A percentile compares a stretch with the other conserved stretches of the same genome.
These are phyloP conservation scores for Pelecanoides urinatrix DNA, from an alignment of 2,113 vertebrate species.

Conservation along the genomic window DNA sequence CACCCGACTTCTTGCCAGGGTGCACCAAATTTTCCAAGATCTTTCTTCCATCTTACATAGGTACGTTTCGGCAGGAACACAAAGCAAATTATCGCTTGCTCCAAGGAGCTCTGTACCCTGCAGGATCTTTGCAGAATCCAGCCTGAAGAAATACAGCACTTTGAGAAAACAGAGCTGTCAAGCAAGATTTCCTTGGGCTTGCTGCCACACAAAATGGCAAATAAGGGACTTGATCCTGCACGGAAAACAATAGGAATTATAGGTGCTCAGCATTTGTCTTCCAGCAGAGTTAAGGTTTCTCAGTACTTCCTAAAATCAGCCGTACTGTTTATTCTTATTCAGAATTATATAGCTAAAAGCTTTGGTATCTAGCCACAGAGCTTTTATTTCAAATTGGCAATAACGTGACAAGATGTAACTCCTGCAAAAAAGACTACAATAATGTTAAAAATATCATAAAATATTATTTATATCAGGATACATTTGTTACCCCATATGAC, in stretches of 20 bases:
- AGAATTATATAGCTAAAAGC: background rate
- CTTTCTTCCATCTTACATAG: background rate
- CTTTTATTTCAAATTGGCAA: conserved; percentile 55
- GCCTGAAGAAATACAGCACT: conserved; percentile 28
- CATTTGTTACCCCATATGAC: conserved; percentile 63
- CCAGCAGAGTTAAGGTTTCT: background rate
- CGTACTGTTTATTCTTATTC: background rate
- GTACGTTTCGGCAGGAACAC: background rate
- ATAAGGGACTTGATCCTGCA: conserved; percentile 35
- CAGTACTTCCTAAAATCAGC: conserved; percentile 9
- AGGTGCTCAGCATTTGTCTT: background rate
- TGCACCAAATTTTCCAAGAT: background rate
- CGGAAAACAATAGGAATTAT: background rate
- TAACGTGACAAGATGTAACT: conserved; percentile 43
- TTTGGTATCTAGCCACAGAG: conserved; percentile 24
- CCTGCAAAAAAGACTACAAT: conserved; percentile 8
- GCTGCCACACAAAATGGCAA: conserved; percentile 58
- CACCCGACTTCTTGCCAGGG: background rate
- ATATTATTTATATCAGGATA: conserved; percentile 59
- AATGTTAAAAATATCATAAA: conserved; percentile 56
- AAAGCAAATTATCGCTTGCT: background rate
- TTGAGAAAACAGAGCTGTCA: conserved; percentile 43
- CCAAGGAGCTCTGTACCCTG: conserved; percentile 11
- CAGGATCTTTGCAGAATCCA: conserved; percentile 29
- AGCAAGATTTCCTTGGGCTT: conserved; percentile 49